Percentiles rank a stretch among this genome's conserved stretches.
Evolutionary conservation across 2,888 invertebrate species (phyloP).

Genomic region (Trachelus troglodyta): DNA sequence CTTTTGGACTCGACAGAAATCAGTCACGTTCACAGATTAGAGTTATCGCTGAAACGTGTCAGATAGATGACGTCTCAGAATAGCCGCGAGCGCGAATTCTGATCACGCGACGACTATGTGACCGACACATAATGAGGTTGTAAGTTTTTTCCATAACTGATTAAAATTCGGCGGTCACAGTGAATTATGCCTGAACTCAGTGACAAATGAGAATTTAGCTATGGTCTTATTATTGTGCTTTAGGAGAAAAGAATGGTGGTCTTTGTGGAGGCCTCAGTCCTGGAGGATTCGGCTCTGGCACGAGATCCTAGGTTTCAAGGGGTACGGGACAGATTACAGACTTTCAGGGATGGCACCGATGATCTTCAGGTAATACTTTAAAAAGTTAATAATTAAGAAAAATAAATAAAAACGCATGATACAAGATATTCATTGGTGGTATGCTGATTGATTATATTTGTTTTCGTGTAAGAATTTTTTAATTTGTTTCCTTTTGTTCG

Average conservation of each 20-base stretch:
- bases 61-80: neutral
- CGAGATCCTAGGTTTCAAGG: slow-evolving; percentile 80
- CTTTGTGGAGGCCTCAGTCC: slow-evolving; percentile 90
- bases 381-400: neutral
- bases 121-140: neutral
- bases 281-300: slow-evolving; percentile 84
- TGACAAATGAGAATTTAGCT: neutral
- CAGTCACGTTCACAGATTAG: neutral
- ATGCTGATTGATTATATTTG: neutral
- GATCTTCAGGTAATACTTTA: slow-evolving; percentile 74
- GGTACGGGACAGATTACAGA: slow-evolving; percentile 87
- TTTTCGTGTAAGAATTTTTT: neutral
- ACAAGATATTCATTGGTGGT: neutral
- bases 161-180: neutral
- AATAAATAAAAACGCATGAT: neutral
- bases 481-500: neutral
- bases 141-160: neutral
- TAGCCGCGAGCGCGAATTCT: neutral
- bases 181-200: neutral
- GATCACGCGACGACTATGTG: neutral
- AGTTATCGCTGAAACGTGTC: neutral
- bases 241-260: slow-evolving; percentile 97
- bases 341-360: slow-evolving; percentile 88
- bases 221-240: slow-evolving; percentile 27
- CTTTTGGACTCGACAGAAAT: neutral